Evolutionary conservation across 2,888 invertebrate genomes (phyloP).

Genomic region (Pyrocoelia pectoralis): DNA sequence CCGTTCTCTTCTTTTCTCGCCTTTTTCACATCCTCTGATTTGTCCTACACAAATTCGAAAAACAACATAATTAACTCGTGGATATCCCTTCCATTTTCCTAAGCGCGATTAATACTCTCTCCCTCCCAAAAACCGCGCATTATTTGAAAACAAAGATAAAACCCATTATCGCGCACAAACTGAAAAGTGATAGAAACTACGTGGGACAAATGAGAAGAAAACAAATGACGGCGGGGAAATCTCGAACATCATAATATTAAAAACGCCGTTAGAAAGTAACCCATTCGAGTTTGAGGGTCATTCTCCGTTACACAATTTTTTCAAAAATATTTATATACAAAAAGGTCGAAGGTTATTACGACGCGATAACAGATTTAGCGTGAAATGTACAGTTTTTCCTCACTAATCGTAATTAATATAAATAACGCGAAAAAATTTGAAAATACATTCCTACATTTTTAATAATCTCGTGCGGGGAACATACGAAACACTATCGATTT

Average conservation of each 20-base stretch:
- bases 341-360: constrained; percentile 4
- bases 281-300: background rate
- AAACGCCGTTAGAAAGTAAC: constrained; percentile 11
- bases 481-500: constrained; percentile 46
- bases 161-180: constrained; percentile 5
- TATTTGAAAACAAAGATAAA: constrained; percentile 9
- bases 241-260: background rate
- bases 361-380: background rate
- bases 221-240: constrained; percentile 3
- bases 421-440: background rate
- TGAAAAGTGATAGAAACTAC: constrained; percentile 6
- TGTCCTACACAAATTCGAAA: constrained; percentile 64
- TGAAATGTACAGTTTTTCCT: background rate
- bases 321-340: background rate
- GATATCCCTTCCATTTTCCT: constrained; percentile 2
- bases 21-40: constrained; percentile 78
- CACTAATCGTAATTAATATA: background rate
- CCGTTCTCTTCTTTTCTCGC: constrained; percentile 83
- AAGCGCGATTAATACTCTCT: constrained; percentile 8
- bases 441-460: constrained; percentile 9
- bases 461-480: constrained; percentile 26
- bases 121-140: constrained; percentile 3
- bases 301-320: background rate
- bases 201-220: background rate
- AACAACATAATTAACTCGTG: background rate